Conservation (phyloP, 2,797 vertebrate species). For the Hippopotamyrus pictus region DNA sequence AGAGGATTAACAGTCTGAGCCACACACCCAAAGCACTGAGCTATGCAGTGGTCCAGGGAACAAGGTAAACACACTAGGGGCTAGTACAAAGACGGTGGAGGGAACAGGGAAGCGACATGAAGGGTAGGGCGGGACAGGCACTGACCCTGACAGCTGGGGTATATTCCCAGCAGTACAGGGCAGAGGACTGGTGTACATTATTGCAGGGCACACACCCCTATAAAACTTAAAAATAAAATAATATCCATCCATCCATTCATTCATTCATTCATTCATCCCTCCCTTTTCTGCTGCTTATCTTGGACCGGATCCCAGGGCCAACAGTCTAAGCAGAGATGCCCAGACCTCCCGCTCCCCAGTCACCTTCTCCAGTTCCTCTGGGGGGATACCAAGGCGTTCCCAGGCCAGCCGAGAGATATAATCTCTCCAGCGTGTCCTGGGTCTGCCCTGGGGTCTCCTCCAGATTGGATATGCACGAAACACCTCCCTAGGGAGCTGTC, state of each 20-base stretch:
- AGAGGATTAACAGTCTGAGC: background rate
- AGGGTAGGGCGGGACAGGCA: background rate
- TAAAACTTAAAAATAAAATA: background rate
- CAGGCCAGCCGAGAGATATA: background rate
- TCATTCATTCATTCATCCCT: background rate
- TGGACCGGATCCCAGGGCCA: background rate
- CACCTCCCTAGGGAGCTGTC: background rate
- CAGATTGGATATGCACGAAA: background rate
- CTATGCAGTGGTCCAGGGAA: background rate
- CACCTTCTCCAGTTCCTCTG: background rate
- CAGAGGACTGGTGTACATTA: background rate
- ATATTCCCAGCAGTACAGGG: background rate
- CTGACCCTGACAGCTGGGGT: background rate
- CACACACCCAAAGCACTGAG: background rate
- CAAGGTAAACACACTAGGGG: background rate
- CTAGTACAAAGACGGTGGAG: background rate
- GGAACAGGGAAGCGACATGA: background rate
- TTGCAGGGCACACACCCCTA: background rate
- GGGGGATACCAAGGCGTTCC: background rate
- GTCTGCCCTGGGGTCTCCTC: background rate
- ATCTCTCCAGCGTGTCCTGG: background rate
- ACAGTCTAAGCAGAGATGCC: background rate
- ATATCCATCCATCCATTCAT: background rate
- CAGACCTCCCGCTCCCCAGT: background rate
- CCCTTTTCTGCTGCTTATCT: background rate